Base-by-base conservation (phyloP, 2,888 invertebrate genomes). In the Epinotia demarniana region DNA sequence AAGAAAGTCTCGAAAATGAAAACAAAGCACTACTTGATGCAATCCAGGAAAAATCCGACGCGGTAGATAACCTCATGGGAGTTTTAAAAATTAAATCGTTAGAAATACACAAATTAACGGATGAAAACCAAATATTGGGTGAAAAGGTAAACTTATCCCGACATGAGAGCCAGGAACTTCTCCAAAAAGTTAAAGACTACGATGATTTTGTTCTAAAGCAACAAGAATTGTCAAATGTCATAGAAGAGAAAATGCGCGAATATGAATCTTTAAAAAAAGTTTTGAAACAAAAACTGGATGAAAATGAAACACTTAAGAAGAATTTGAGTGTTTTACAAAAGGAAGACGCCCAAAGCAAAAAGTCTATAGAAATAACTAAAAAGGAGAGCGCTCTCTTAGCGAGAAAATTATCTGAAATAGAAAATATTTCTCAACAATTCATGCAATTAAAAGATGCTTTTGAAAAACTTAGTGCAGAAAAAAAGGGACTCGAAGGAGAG, bases 91-190 rank as follows among this genome's bases (percentile, higher is more conserved):
- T 81, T 72, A 91, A 91, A 81, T 90, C 91, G 1, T 80, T 83
- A 79, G 87, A 92, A 85, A 83, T 91, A 4, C 83, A 86, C 73
- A 83, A 80, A 66, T 79, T 93, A 69, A 82, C 69, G 79, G 79
- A 79, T 55, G 85, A 89, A 82, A 90, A 89, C 72, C 80, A 71
- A 19, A 82, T 84, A 72, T 77, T 86, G n/a, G 81, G 81, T 73
- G 81, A 86, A 49, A 81, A 76, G 76, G 70, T 90, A 16, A 66
- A 76, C 53, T 66, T 89, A 74, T 88, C 87, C 16, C 86, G 81
- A 78, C 84, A 85, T 79, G 90, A 93, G 81, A 92, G 92, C 79
- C 80, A 86, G 77, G 88, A 90, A 75, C 77, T 92, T 75, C 77
- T 91, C 18, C 79, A 87, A 73, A 89, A 85, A 80, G 80, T 89